Conservation (phyloP, 2,888 invertebrate species). For the Deilephila porcellus region DNA sequence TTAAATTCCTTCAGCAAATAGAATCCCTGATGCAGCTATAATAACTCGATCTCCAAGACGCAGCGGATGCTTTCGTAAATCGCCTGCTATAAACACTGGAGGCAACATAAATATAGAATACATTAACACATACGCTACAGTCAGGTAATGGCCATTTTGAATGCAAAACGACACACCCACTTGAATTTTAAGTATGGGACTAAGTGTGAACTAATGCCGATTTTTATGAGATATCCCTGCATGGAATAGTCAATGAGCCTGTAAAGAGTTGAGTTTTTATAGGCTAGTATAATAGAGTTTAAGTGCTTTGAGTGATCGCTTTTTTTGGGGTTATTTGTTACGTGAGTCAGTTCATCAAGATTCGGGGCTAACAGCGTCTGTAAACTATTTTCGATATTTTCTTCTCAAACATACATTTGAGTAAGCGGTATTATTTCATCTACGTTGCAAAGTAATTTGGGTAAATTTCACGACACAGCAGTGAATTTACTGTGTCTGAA, state of each 20-base stretch:
- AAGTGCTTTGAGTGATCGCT: constrained; percentile 14
- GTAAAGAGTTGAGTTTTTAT: constrained; percentile 46
- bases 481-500: no score
- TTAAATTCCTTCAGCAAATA: no score
- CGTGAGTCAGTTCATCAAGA: neutral
- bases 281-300: neutral
- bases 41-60: neutral
- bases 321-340: constrained; percentile 4
- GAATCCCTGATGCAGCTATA: neutral
- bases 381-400: no score
- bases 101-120: neutral
- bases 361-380: no score
- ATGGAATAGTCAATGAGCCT: constrained; percentile 64
- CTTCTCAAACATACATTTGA: no score
- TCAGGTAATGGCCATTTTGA: constrained; percentile 70
- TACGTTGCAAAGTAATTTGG: no score
- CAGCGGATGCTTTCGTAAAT: neutral
- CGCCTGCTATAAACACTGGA: neutral
- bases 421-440: no score
- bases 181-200: constrained; percentile 69
- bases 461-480: no score
- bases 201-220: constrained; percentile 78
- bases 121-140: constrained; percentile 44
- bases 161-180: constrained; percentile 67
- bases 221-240: constrained; percentile 70